Base-by-base conservation (phyloP, 2,113 vertebrate genomes). In the Sakesphorus luctuosus region DNA sequence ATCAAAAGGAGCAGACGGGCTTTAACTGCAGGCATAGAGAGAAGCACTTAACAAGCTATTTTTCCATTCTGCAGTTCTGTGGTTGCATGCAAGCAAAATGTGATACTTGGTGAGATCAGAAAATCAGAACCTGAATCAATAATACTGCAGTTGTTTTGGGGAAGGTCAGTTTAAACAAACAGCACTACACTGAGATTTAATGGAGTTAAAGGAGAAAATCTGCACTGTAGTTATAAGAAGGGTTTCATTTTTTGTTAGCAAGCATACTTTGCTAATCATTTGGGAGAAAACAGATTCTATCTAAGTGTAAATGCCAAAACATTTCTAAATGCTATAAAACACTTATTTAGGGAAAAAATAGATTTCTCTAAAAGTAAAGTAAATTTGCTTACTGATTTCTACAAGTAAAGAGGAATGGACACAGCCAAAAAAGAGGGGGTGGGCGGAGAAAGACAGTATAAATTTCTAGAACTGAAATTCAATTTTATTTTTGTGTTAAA, bases 41-140 rank as follows among this genome's bases (percentile, higher is more conserved):
- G 33, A 90, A 96, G 85, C 92, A 95, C 90, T 97, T 96, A 96
- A 77, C 9, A 29, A 72, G 26, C 52, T 87, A 61, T 86, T 89
- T 96, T 96, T 96, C 85, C 73, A 84, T 93, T 96, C 85, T 92
- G 90, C 19, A 65, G 68, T 31, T 63, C 65, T 92, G 94, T 90
- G 93, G 85, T 90, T 96, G 88, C 95, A 89, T 78, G 85, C 90
- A 96, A 93, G 95, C 90, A 97, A 92, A 97, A 97, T 94, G 73
- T 96, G 95, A 97, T 96, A 96, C 92, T 93, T 72, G 79, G 18
- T 97, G 95, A 97, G 93, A 96, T 97, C 94, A 97, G 94, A 96
- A 97, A 92, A 96, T 93, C 90, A 84, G 90, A 95, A 96, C 68
- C 72, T 65, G 79, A 80, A 97, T 97, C 96, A 78, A 97, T 97